Percentiles rank a stretch among this genome's conserved stretches.
These are phyloP conservation scores for Chrysocyon brachyurus DNA, from an alignment of 2,797 vertebrate genomes.

Conservation along the genomic window DNA sequence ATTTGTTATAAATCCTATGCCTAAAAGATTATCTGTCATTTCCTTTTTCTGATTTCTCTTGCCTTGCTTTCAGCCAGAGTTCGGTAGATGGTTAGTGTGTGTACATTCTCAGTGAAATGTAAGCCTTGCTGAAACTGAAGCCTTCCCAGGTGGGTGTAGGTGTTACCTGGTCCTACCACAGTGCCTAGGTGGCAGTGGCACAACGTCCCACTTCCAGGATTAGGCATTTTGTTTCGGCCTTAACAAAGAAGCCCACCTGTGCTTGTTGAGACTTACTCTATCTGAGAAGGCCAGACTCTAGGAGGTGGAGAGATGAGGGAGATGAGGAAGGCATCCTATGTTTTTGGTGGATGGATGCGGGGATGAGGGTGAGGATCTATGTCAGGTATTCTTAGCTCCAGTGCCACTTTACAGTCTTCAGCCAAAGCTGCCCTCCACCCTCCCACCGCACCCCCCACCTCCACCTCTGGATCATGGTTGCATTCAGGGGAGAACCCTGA, in stretches of 20 bases:
- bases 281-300: not conserved
- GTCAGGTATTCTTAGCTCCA: not conserved
- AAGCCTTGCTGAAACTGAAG: not conserved
- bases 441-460: not conserved
- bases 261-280: not conserved
- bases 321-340: not conserved
- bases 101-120: not conserved
- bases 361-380: not conserved
- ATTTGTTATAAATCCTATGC: not conserved
- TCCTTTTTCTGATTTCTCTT: constrained; percentile 39
- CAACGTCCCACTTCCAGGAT: not conserved
- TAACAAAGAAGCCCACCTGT: not conserved
- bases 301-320: not conserved
- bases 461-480: not conserved
- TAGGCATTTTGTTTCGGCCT: not conserved
- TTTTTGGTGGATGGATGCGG: not conserved
- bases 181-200: not conserved
- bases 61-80: constrained; percentile 26
- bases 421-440: not conserved
- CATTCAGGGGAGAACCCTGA: constrained; percentile 50
- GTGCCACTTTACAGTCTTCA: not conserved
- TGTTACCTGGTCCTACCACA: not conserved
- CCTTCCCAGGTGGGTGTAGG: not conserved
- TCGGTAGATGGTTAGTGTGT: constrained; percentile 4
- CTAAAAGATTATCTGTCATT: not conserved